These are phyloP conservation scores for Gopherus evgoodei DNA, from an alignment of 2,113 vertebrate genomes.

Conservation along the genomic window DNA sequence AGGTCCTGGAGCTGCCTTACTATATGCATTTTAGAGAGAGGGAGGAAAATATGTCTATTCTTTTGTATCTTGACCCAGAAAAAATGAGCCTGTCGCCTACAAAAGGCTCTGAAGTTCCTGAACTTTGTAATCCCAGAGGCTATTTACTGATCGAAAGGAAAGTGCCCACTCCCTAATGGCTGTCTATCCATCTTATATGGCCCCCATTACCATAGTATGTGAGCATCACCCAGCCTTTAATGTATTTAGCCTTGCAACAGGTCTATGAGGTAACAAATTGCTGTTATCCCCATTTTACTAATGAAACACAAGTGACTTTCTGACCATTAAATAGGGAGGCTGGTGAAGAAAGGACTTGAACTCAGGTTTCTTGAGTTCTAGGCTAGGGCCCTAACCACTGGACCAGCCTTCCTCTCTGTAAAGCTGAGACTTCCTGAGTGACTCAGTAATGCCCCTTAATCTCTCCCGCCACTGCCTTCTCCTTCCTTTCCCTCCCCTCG, in stretches of 20 bases:
- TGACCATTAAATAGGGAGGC: background rate
- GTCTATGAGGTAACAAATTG: background rate
- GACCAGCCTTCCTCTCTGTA: background rate
- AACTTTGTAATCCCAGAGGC: background rate
- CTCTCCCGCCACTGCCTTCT: background rate
- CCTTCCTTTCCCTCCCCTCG: background rate
- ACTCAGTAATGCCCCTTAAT: background rate
- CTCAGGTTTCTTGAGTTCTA: background rate
- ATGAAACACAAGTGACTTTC: background rate
- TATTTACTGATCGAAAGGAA: background rate
- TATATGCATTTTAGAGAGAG: background rate
- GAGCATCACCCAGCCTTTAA: background rate
- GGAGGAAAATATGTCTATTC: background rate
- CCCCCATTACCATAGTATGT: background rate
- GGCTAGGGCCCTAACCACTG: background rate
- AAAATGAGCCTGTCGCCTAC: background rate
- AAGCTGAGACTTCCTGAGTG: background rate
- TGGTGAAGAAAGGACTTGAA: background rate
- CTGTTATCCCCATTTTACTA: background rate
- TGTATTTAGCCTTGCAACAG: background rate
- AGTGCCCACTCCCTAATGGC: background rate
- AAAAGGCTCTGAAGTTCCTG: background rate
- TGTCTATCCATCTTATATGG: background rate
- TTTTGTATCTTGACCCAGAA: conserved; percentile 30
- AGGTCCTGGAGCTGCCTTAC: background rate